phyloP scores from a whole-genome alignment of 1,140 invertebrate species.

The Mycetomoellerius zeteki region DNA sequence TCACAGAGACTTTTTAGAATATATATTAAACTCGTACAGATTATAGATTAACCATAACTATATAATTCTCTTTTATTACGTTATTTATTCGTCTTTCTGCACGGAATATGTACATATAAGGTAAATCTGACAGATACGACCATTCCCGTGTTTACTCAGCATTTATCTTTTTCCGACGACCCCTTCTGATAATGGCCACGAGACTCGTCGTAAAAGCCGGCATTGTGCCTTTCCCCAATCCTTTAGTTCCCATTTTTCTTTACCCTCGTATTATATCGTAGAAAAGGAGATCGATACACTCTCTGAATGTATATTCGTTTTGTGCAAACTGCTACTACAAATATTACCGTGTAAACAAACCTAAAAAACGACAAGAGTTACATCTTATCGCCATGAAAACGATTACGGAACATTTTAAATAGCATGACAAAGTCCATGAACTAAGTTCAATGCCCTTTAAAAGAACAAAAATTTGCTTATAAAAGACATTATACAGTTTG shows the following conservation, averaged over 20 bases:
- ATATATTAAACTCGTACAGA: background rate
- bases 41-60: background rate
- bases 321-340: slow-evolving; percentile 1
- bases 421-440: background rate
- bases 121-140: slow-evolving; percentile 21
- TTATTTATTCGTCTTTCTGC: background rate
- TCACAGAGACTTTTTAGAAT: background rate
- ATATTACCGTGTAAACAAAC: background rate
- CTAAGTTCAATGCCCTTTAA: background rate
- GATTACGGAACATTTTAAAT: background rate
- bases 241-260: slow-evolving; percentile 34
- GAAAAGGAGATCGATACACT: slow-evolving; percentile 41
- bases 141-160: slow-evolving; percentile 45
- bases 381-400: background rate
- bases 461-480: background rate
- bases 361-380: background rate
- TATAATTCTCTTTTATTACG: background rate
- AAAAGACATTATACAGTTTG: background rate
- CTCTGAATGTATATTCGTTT: background rate
- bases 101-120: background rate
- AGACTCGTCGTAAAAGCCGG: slow-evolving; percentile 34
- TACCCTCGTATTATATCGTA: slow-evolving; percentile 24
- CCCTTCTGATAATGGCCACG: slow-evolving; percentile 39
- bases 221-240: slow-evolving; percentile 53
- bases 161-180: slow-evolving; percentile 51